Conservation (phyloP, 2,797 vertebrate species). For the Sarcophilus harrisii region DNA sequence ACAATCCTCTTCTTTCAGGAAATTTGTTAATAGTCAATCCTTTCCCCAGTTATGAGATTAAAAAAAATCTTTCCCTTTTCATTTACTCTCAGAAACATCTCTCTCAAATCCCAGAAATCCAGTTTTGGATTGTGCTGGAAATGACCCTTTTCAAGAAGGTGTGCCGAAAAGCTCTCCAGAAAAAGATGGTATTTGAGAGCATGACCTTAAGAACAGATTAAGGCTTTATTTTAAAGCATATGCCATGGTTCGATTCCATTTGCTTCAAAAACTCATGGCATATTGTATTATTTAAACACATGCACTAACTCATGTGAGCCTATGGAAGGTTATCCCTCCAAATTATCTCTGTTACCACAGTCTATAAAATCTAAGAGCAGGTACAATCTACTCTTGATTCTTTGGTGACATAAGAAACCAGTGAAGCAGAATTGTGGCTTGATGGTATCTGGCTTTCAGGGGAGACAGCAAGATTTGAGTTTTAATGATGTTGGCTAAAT, state of each 20-base stretch:
- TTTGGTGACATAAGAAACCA: background rate
- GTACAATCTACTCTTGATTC: background rate
- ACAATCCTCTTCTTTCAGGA: background rate
- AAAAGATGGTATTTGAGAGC: background rate
- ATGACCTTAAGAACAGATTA: background rate
- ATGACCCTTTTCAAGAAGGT: background rate
- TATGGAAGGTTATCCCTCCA: background rate
- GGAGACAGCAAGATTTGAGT: background rate
- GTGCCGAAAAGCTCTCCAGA: background rate
- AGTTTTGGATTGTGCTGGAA: background rate
- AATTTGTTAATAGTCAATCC: background rate
- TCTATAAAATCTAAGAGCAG: background rate
- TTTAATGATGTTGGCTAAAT: background rate
- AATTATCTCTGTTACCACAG: background rate
- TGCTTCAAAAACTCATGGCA: background rate
- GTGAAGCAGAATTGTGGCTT: background rate
- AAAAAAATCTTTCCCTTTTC: background rate
- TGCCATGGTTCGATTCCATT: background rate
- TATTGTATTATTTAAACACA: background rate
- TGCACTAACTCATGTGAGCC: background rate
- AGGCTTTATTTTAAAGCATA: background rate
- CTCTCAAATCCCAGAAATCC: background rate
- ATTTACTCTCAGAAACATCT: background rate
- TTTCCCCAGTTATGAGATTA: background rate
- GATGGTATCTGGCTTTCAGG: background rate